Percentiles rank a stretch among this genome's conserved stretches.
phyloP scores from a whole-genome alignment of 2,888 invertebrate genomes.

The Eristalis tenax region DNA sequence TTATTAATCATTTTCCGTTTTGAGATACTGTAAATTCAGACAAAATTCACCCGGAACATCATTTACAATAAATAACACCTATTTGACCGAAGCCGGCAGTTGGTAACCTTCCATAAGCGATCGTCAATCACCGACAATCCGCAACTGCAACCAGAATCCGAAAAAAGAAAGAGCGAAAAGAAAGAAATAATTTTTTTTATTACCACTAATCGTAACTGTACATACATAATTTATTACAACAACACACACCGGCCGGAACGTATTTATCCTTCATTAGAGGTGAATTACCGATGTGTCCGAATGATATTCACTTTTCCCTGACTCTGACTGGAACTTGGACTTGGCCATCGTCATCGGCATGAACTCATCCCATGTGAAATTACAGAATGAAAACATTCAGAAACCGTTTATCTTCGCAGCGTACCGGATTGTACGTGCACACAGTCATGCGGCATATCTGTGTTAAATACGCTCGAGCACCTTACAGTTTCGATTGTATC shows the following conservation, averaged over 20 bases:
- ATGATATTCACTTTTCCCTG: constrained; percentile 54
- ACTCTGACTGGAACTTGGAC: background rate
- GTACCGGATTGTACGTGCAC: background rate
- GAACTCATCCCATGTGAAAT: background rate
- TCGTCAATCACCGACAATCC: constrained; percentile 56
- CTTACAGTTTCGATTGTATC: constrained; percentile 47
- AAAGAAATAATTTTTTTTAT: constrained; percentile 22
- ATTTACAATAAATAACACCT: constrained; percentile 42
- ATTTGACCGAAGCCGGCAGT: constrained; percentile 38
- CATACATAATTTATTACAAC: constrained; percentile 36
- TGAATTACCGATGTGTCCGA: constrained; percentile 57
- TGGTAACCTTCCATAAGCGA: constrained; percentile 50
- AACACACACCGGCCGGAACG: constrained; percentile 19
- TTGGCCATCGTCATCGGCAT: constrained; percentile 14
- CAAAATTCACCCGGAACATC: background rate
- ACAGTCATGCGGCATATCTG: background rate
- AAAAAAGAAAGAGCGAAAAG: constrained; percentile 4
- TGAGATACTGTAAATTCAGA: background rate
- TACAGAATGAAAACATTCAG: constrained; percentile 9
- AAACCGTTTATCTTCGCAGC: constrained; percentile 21
- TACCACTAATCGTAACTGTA: constrained; percentile 56
- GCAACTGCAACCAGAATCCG: constrained; percentile 18
- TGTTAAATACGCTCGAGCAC: constrained; percentile 18
- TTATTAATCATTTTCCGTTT: background rate
- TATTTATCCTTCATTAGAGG: constrained; percentile 45